These are phyloP conservation scores for Apostichopus parvimensis DNA, from an alignment of 35 echinoderm and acorn worm species.

Conservation along the genomic window DNA sequence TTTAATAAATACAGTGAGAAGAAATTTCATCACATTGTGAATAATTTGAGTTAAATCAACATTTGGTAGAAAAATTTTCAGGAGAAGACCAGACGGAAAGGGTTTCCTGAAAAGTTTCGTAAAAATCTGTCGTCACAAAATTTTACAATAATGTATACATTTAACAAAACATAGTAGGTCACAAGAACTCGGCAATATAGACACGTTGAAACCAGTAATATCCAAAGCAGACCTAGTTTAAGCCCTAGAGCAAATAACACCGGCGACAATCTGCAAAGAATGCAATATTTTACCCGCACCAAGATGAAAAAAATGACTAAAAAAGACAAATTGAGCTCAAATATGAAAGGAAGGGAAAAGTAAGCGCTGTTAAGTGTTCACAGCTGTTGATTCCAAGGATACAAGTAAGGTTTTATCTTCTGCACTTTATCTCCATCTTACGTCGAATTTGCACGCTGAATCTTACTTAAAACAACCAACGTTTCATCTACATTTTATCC, in stretches of 20 bases:
- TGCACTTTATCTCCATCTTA: not conserved
- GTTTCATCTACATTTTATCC: too few species aligned
- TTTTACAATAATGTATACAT: too few species aligned
- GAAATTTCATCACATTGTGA: too few species aligned
- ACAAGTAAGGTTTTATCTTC: not conserved
- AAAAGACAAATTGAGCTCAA: not conserved
- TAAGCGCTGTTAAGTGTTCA: not conserved
- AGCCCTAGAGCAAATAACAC: not conserved
- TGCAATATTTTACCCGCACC: not conserved
- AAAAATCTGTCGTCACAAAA: too few species aligned
- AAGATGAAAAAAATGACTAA: not conserved
- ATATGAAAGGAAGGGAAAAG: not conserved
- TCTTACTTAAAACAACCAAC: too few species aligned
- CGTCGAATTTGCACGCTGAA: too few species aligned
- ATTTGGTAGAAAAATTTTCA: too few species aligned
- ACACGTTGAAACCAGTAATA: not conserved
- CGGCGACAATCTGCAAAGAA: not conserved
- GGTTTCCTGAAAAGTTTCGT: too few species aligned
- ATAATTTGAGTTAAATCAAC: too few species aligned
- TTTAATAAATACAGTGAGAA: too few species aligned
- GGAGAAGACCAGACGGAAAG: too few species aligned
- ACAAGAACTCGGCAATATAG: not conserved
- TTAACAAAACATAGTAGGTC: not conserved
- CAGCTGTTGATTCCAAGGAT: conserved; percentile 2
- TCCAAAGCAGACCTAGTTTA: too few species aligned